These are phyloP conservation scores for Tachuris rubrigastra DNA, from an alignment of 2,113 vertebrate genomes.

Conservation along the genomic window DNA sequence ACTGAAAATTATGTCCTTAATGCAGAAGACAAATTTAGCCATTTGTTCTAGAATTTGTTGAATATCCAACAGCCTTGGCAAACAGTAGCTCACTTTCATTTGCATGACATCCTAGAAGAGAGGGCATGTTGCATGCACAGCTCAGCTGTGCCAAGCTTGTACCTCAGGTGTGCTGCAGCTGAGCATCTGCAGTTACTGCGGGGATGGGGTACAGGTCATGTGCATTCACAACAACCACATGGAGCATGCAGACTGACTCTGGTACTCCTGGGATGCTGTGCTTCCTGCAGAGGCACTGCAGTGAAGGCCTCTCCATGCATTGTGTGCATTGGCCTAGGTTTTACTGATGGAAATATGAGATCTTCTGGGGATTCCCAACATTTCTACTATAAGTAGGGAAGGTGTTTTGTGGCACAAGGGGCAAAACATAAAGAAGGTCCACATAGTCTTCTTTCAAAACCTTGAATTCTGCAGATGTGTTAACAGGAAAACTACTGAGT, in stretches of 20 bases:
- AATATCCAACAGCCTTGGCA: not conserved
- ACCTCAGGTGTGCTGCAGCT: fast-evolving
- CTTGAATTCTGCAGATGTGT: not conserved
- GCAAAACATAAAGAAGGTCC: not conserved
- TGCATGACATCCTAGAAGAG: not conserved
- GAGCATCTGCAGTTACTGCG: not conserved
- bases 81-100: not conserved
- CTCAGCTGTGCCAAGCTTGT: fast-evolving
- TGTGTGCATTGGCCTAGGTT: not conserved
- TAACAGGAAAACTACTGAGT: not conserved
- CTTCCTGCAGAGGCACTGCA: not conserved
- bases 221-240: not conserved
- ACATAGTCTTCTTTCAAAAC: not conserved
- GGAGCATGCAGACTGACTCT: not conserved
- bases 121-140: fast-evolving
- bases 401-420: not conserved
- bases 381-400: not conserved
- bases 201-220: not conserved
- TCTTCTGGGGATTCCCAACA: not conserved
- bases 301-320: not conserved
- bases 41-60: not conserved
- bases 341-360: not conserved
- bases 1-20: not conserved
- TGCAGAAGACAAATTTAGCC: not conserved
- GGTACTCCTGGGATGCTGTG: not conserved